Conservation (phyloP, 2,797 vertebrate species). For the Alfaro cultratus region DNA sequence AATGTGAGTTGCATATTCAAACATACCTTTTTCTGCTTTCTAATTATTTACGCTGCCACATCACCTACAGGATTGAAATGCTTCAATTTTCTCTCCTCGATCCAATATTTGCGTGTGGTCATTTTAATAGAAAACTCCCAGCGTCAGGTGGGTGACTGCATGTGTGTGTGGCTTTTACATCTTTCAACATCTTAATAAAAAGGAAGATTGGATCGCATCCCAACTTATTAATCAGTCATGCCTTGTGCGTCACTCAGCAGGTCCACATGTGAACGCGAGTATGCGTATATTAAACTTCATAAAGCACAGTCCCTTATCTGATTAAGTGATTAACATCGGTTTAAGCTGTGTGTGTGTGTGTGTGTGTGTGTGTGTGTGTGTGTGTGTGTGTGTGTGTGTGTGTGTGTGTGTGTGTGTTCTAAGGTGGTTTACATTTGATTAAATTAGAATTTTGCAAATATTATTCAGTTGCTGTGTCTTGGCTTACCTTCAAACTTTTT, state of each 20-base stretch:
- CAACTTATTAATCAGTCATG: slow-evolving; percentile 76
- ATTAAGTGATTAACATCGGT: slow-evolving; percentile 78
- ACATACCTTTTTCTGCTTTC: slow-evolving; percentile 6
- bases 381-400: slow-evolving; percentile 19
- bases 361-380: slow-evolving; percentile 30
- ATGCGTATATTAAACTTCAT: slow-evolving; percentile 77
- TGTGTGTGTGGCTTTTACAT: slow-evolving; percentile 52
- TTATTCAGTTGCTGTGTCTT: slow-evolving; percentile 12
- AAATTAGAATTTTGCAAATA: slow-evolving; percentile 41
- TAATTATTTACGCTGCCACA: slow-evolving; percentile 24
- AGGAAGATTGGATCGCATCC: slow-evolving; percentile 79
- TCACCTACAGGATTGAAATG: slow-evolving; percentile 19
- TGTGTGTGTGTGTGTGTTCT: slow-evolving; percentile 21
- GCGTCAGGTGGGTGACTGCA: slow-evolving; percentile 25
- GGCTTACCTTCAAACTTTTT: neutral
- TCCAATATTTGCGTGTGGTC: slow-evolving; percentile 46
- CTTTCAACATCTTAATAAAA: slow-evolving; percentile 86
- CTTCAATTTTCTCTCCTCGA: slow-evolving; percentile 8
- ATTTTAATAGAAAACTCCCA: slow-evolving; percentile 46
- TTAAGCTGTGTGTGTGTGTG: slow-evolving; percentile 55
- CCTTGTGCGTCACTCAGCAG: slow-evolving; percentile 66
- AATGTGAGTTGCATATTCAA: slow-evolving; percentile 25
- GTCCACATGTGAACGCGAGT: slow-evolving; percentile 61
- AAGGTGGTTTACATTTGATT: slow-evolving; percentile 62
- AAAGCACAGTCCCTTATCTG: slow-evolving; percentile 75